A percentile compares a stretch with the other conserved stretches of the same genome.
These are phyloP conservation scores for Megaceryle maxima DNA, from an alignment of 2,113 vertebrate species.

Conservation along the genomic window DNA sequence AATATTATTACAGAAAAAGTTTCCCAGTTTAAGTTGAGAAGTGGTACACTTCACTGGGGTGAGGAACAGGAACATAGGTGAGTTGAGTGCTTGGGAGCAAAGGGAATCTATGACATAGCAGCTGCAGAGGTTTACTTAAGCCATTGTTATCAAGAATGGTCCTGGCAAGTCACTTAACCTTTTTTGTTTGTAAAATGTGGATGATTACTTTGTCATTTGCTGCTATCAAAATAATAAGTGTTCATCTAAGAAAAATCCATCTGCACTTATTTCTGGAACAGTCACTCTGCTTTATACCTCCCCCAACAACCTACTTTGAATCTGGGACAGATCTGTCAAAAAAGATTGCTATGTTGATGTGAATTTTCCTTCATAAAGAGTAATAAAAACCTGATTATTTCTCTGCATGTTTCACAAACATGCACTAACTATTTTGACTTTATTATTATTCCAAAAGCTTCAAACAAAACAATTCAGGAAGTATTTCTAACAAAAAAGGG, in stretches of 20 bases:
- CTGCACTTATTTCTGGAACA: neutral
- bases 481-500: neutral
- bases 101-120: neutral
- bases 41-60: rapidly evolving
- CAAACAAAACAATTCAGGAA: neutral
- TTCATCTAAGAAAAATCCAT: neutral
- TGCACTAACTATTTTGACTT: neutral
- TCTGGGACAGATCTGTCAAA: neutral
- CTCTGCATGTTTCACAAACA: neutral
- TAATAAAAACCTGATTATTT: neutral
- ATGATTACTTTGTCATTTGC: neutral
- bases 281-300: neutral
- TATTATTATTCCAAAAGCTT: neutral
- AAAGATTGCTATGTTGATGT: neutral
- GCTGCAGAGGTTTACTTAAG: neutral
- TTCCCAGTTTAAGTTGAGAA: neutral
- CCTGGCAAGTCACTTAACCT: neutral
- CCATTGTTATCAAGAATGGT: neutral
- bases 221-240: neutral
- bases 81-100: neutral
- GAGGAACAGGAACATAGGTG: neutral
- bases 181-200: neutral
- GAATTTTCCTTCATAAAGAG: neutral
- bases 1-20: neutral
- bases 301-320: neutral